Conservation (phyloP, 2,888 invertebrate genomes). For the Osmoderma eremita region DNA sequence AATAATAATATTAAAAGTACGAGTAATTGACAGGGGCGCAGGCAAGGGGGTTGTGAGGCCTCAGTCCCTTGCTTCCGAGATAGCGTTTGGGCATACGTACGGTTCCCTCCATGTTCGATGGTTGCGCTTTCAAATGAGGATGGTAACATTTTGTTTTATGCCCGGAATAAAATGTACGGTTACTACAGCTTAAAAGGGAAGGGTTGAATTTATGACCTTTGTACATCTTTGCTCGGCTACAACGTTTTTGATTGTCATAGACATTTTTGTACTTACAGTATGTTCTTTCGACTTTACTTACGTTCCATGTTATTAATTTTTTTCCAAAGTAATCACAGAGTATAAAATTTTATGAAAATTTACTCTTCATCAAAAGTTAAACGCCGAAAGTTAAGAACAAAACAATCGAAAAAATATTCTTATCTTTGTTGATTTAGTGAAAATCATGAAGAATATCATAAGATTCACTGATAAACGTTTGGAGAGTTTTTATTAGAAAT, state of each 20-base stretch:
- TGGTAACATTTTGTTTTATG: slow-evolving; percentile 50
- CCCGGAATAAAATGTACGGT: slow-evolving; percentile 43
- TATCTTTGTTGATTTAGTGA: too few species aligned
- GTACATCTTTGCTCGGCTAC: slow-evolving; percentile 37
- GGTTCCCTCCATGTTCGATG: slow-evolving; percentile 34
- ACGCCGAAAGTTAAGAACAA: too few species aligned
- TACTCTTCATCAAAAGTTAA: too few species aligned
- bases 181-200: slow-evolving; percentile 28
- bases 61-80: neutral
- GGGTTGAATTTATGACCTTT: slow-evolving; percentile 41
- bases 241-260: slow-evolving; percentile 37
- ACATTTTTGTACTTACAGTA: neutral
- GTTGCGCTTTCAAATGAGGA: slow-evolving; percentile 47
- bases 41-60: neutral
- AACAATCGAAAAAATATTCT: too few species aligned
- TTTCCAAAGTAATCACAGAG: too few species aligned
- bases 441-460: too few species aligned
- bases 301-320: too few species aligned
- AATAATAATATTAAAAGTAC: slow-evolving; percentile 35
- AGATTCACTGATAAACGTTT: too few species aligned
- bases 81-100: slow-evolving; percentile 8
- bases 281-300: neutral
- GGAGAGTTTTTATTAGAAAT: too few species aligned
- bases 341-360: too few species aligned
- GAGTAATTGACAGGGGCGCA: neutral